phyloP scores from a whole-genome alignment of 35 echinoderm and acorn worm species.

The Stichopus chloronotus region DNA sequence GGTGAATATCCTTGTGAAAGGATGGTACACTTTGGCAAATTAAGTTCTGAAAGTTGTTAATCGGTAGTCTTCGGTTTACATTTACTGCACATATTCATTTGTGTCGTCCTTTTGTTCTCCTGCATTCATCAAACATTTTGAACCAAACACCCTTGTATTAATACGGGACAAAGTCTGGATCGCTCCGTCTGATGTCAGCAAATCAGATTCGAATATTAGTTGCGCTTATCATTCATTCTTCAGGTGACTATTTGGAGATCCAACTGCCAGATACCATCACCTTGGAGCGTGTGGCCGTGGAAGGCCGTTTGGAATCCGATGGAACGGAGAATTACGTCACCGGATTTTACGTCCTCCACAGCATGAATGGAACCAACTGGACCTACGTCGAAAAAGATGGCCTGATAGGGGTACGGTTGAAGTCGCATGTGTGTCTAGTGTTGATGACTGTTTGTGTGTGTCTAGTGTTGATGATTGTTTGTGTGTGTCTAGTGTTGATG shows the following conservation, averaged over 20 bases:
- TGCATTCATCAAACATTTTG: no score
- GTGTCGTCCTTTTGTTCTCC: no score
- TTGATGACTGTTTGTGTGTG: not conserved
- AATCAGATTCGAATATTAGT: not conserved
- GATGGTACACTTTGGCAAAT: no score
- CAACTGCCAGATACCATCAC: constrained; percentile 71
- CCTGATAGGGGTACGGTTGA: constrained; percentile 33
- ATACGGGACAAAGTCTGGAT: not conserved
- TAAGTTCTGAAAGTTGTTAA: no score
- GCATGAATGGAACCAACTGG: constrained; percentile 58
- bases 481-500: no score
- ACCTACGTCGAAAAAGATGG: constrained; percentile 52
- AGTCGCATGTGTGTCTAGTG: no score
- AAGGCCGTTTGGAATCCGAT: constrained; percentile 45
- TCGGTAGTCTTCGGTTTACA: no score
- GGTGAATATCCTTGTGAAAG: no score
- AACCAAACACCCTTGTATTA: no score
- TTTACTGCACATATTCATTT: no score
- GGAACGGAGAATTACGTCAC: constrained; percentile 58
- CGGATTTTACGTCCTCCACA: constrained; percentile 55
- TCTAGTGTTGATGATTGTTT: not conserved
- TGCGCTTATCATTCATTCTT: not conserved
- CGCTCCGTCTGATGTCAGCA: not conserved
- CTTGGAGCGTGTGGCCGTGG: constrained; percentile 57
- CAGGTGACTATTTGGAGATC: constrained; percentile 74